Percentiles rank a stretch among this genome's conserved stretches.
phyloP scores from a whole-genome alignment of 2,797 vertebrate genomes.

The Todus mexicanus region DNA sequence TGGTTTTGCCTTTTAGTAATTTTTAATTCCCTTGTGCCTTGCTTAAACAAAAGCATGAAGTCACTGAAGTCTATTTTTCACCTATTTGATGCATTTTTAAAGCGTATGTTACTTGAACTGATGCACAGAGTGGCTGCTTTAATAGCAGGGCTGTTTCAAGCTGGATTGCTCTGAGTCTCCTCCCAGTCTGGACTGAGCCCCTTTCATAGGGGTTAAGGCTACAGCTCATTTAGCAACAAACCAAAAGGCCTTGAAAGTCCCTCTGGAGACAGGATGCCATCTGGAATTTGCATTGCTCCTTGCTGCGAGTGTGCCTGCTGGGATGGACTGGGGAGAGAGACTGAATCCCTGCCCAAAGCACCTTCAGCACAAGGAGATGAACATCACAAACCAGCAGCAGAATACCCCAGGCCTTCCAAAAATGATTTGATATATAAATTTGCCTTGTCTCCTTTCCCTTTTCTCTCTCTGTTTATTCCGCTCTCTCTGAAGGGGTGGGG shows the following conservation, averaged over 20 bases:
- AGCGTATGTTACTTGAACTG: neutral
- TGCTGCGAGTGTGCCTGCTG: accelerated
- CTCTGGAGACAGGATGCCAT: neutral
- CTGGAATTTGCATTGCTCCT: neutral
- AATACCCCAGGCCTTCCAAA: neutral
- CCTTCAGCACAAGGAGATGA: neutral
- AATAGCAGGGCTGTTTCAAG: neutral
- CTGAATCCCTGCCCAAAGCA: accelerated
- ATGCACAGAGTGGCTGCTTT: neutral
- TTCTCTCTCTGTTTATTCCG: neutral
- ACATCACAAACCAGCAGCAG: neutral
- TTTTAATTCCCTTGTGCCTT: neutral
- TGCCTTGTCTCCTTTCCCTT: neutral
- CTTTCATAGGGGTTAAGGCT: neutral
- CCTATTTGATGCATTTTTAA: neutral
- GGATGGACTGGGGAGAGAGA: neutral
- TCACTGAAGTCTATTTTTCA: neutral
- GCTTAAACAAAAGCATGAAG: neutral
- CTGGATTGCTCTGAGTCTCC: neutral
- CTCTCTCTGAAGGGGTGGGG: neutral
- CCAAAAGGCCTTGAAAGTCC: neutral
- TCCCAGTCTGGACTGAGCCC: neutral
- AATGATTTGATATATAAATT: neutral
- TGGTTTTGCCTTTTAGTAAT: neutral
- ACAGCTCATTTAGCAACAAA: neutral